These are phyloP conservation scores for Halcyon malimbica DNA, from an alignment of 2,113 vertebrate species.

Conservation along the genomic window DNA sequence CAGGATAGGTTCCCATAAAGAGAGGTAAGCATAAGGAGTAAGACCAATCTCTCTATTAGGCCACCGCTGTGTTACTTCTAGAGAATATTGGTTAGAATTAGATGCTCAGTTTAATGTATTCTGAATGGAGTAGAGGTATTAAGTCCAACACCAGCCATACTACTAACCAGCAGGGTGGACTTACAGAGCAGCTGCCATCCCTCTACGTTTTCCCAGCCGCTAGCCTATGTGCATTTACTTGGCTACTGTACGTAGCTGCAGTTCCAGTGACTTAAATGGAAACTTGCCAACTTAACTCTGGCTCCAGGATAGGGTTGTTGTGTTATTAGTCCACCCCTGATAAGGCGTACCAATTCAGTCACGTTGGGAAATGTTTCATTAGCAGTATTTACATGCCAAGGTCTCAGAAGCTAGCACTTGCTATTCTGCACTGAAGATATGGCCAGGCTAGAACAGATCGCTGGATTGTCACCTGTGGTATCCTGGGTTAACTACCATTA, in stretches of 20 bases:
- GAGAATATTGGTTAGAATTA: not conserved
- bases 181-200: not conserved
- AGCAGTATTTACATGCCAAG: not conserved
- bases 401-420: not conserved
- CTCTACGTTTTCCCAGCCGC: not conserved
- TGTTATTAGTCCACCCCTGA: not conserved
- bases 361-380: fast-evolving
- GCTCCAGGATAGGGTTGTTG: not conserved
- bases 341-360: not conserved
- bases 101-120: not conserved
- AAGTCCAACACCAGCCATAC: not conserved
- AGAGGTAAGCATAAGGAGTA: not conserved
- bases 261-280: not conserved
- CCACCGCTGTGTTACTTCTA: not conserved
- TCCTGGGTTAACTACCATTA: not conserved
- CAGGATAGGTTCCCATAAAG: not conserved
- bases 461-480: not conserved
- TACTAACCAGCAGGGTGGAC: not conserved
- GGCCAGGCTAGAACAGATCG: not conserved
- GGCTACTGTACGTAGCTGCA: not conserved
- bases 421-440: not conserved
- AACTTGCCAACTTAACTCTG: conserved; percentile 5
- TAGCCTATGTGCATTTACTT: not conserved
- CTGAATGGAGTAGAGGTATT: not conserved
- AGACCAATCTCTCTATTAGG: not conserved